Conservation (phyloP, 2,113 vertebrate genomes). For the Tinamus guttatus region DNA sequence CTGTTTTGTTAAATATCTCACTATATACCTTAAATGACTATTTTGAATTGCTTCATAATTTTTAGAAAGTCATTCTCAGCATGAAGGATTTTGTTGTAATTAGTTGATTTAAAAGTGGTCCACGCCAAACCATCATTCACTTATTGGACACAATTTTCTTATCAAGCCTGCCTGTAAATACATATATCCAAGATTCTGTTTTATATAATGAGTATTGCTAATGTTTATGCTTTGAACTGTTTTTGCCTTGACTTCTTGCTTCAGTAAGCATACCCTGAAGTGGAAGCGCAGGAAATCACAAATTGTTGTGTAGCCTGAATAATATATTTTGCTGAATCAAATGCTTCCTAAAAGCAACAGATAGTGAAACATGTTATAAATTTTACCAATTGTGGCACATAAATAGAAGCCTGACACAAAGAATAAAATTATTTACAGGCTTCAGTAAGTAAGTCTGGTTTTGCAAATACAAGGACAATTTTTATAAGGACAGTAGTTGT, state of each 20-base stretch:
- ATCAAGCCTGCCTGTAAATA: background rate
- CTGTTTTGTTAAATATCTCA: background rate
- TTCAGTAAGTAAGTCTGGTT: background rate
- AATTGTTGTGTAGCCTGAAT: background rate
- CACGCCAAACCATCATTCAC: background rate
- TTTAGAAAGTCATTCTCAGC: background rate
- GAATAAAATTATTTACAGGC: background rate
- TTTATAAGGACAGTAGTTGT: background rate
- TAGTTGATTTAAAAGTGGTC: background rate
- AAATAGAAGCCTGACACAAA: background rate
- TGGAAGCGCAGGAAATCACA: background rate
- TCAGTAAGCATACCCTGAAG: background rate
- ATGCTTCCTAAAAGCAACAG: background rate
- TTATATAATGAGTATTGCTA: background rate
- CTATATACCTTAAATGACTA: background rate
- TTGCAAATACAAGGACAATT: background rate
- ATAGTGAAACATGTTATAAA: slow-evolving; percentile 4
- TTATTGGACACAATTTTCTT: background rate
- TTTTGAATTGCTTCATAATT: background rate
- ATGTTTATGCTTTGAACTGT: background rate
- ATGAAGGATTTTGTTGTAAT: background rate
- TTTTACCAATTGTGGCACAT: background rate
- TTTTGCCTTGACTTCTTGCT: slow-evolving; percentile 6
- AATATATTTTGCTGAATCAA: background rate
- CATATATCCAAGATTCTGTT: background rate